Evolutionary conservation across 2,888 invertebrate genomes (phyloP).

Genomic region (Synergus japonicus): DNA sequence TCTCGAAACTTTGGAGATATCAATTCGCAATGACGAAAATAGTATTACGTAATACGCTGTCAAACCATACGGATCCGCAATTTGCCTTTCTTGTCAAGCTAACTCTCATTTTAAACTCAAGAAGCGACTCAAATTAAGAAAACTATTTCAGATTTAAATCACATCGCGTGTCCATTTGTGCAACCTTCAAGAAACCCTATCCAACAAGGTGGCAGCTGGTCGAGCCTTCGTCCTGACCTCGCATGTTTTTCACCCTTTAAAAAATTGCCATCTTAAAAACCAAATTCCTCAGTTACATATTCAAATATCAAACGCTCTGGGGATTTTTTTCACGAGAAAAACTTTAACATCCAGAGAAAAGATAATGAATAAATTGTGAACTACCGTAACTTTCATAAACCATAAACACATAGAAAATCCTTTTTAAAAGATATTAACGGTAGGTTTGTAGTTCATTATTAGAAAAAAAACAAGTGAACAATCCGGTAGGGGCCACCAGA

Average conservation of each 20-base stretch:
- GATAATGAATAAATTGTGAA: background rate
- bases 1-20: conserved; percentile 49
- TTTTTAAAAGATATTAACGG: background rate
- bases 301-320: background rate
- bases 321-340: background rate
- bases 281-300: background rate
- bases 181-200: conserved; percentile 43
- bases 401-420: background rate
- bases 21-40: conserved; percentile 58
- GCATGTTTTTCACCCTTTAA: background rate
- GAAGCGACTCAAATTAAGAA: background rate
- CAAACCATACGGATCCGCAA: conserved; percentile 65
- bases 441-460: background rate
- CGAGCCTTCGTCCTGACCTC: conserved; percentile 54
- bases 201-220: conserved; percentile 54
- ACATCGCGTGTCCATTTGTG: background rate
- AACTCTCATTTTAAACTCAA: background rate
- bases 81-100: conserved; percentile 32
- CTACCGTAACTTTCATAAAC: background rate
- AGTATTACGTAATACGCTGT: conserved; percentile 71
- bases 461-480: background rate
- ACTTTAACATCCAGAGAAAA: background rate
- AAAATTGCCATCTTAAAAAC: background rate
- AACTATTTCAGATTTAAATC: background rate
- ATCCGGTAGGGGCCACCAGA: conserved; percentile 1